Conservation (phyloP, 2,888 invertebrate species). For the Pollenia griseotomentosa region DNA sequence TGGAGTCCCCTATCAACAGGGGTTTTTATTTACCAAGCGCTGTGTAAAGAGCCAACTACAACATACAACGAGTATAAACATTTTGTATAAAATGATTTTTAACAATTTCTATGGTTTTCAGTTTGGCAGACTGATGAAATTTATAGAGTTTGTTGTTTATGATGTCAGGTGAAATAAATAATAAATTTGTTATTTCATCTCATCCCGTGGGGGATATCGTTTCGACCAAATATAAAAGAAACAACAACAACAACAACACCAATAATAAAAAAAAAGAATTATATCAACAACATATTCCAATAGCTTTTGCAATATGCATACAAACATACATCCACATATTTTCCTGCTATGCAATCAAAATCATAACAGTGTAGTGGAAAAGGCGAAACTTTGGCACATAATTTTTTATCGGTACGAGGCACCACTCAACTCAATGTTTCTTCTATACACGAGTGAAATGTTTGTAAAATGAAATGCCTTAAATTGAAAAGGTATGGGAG, state of each 20-base stretch:
- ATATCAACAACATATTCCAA: slow-evolving; percentile 34
- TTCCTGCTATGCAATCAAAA: slow-evolving; percentile 36
- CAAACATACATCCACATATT: background rate
- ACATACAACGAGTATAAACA: slow-evolving; percentile 19
- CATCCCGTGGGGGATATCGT: slow-evolving; percentile 66
- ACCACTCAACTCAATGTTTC: slow-evolving; percentile 47
- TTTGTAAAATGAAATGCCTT: slow-evolving; percentile 59
- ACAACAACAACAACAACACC: slow-evolving; percentile 18
- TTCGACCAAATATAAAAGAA: slow-evolving; percentile 22
- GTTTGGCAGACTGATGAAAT: slow-evolving; percentile 76
- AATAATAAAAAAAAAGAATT: slow-evolving; percentile 29
- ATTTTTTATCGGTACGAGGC: slow-evolving; percentile 59
- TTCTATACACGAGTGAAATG: slow-evolving; percentile 31
- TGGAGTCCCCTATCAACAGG: slow-evolving; percentile 66
- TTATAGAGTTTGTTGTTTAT: slow-evolving; percentile 83
- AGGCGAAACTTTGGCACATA: slow-evolving; percentile 72
- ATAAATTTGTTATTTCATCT: slow-evolving; percentile 83
- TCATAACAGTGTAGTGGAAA: slow-evolving; percentile 63
- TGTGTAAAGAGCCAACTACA: slow-evolving; percentile 8
- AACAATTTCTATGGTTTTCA: slow-evolving; percentile 70
- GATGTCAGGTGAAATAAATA: slow-evolving; percentile 84
- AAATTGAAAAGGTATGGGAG: slow-evolving; percentile 2
- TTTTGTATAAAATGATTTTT: slow-evolving; percentile 63
- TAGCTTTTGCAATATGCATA: slow-evolving; percentile 7
- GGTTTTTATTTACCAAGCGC: slow-evolving; percentile 52